A percentile compares a stretch with the other conserved stretches of the same genome.
Evolutionary conservation across 2,797 vertebrate species (phyloP).

Genomic region (Pyrocephalus nanus): DNA sequence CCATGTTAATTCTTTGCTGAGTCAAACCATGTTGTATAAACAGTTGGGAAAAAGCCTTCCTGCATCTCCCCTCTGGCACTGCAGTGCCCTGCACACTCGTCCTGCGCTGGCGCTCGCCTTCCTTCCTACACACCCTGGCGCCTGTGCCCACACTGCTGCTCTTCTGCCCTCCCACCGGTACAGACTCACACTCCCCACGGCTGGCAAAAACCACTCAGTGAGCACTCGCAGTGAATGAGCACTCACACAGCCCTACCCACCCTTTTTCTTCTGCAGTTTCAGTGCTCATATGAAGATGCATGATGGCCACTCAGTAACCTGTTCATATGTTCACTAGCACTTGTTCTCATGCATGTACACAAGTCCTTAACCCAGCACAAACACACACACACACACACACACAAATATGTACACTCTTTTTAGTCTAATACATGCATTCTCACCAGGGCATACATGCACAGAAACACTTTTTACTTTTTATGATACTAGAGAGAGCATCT

Average conservation of each 20-base stretch:
- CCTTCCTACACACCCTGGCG: fast-evolving
- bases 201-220: background rate
- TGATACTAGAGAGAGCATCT: background rate
- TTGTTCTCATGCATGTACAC: background rate
- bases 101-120: fast-evolving
- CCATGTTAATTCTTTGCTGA: constrained; percentile 68
- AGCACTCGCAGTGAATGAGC: background rate
- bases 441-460: background rate
- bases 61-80: background rate
- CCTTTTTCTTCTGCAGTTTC: background rate
- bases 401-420: background rate
- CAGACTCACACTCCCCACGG: background rate
- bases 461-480: background rate
- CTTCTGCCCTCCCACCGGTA: background rate
- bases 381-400: background rate
- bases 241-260: background rate
- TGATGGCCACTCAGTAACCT: fast-evolving
- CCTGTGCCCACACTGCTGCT: background rate
- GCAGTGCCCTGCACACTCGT: fast-evolving
- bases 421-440: background rate
- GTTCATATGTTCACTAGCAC: background rate
- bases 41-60: background rate
- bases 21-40: background rate
- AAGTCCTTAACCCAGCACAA: background rate
- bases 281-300: fast-evolving